phyloP scores from a whole-genome alignment of 2,113 vertebrate genomes.

The Triplophysa dalaica region DNA sequence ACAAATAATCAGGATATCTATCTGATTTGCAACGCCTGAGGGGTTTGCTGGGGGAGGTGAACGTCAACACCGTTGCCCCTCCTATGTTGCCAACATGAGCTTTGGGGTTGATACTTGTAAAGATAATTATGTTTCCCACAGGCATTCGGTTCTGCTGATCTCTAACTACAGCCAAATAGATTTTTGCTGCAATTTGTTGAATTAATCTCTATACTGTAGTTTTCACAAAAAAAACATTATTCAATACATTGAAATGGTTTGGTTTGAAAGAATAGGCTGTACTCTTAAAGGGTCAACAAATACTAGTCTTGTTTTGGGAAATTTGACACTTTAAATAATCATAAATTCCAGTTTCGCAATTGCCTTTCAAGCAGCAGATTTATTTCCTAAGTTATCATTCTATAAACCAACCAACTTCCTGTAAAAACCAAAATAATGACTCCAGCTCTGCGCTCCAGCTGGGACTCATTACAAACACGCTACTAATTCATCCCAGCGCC shows the following conservation, averaged over 20 bases:
- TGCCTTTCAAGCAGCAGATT: too few species aligned
- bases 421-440: not conserved
- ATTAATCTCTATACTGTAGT: too few species aligned
- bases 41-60: not conserved
- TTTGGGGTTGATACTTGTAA: constrained; percentile 38
- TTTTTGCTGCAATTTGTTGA: too few species aligned
- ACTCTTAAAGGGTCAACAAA: too few species aligned
- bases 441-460: constrained; percentile 42
- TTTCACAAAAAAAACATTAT: too few species aligned
- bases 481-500: constrained; percentile 44
- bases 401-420: not conserved
- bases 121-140: constrained; percentile 37
- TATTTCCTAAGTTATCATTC: too few species aligned
- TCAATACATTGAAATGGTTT: too few species aligned
- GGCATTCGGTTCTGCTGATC: not conserved
- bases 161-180: not conserved
- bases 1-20: constrained; percentile 49
- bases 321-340: too few species aligned
- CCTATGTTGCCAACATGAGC: constrained; percentile 35
- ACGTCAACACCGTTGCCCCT: constrained; percentile 38
- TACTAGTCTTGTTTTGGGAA: too few species aligned
- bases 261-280: not conserved
- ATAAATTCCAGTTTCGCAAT: too few species aligned
- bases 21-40: constrained; percentile 51
- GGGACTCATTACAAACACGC: constrained; percentile 53